Evolutionary conservation across 2,797 vertebrate genomes (phyloP).

Genomic region (Gouania willdenowi): DNA sequence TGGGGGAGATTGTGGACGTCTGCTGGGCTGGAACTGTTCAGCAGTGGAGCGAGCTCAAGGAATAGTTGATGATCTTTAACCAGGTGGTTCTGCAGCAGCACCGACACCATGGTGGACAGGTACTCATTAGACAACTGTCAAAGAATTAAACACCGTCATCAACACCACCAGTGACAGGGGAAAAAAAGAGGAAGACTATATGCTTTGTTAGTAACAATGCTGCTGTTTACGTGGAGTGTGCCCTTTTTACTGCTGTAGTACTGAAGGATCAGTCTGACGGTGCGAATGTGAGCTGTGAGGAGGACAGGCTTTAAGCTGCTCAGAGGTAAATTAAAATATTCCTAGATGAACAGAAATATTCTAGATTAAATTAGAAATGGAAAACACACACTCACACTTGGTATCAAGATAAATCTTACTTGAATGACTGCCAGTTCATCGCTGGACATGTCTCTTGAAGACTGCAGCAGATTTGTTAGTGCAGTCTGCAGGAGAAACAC

Average conservation of each 20-base stretch:
- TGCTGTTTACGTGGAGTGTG: slow-evolving; percentile 52
- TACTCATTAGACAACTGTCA: slow-evolving; percentile 63
- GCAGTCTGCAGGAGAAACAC: slow-evolving; percentile 53
- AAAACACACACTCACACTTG: background rate
- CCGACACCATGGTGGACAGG: slow-evolving; percentile 68
- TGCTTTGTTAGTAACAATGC: no score
- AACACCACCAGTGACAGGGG: no score
- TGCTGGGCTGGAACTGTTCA: slow-evolving; percentile 46
- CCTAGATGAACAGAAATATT: slow-evolving; percentile 40
- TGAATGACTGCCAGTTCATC: slow-evolving; percentile 60
- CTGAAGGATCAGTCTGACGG: slow-evolving; percentile 67
- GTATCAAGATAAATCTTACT: slow-evolving; percentile 41
- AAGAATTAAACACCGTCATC: slow-evolving; percentile 7
- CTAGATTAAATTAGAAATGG: background rate
- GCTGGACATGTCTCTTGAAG: slow-evolving; percentile 46
- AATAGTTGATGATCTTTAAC: slow-evolving; percentile 59
- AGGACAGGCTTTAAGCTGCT: slow-evolving; percentile 57
- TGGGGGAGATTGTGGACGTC: slow-evolving; percentile 68
- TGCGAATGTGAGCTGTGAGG: slow-evolving; percentile 50
- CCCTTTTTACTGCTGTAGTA: slow-evolving; percentile 64
- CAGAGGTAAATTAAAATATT: slow-evolving; percentile 72
- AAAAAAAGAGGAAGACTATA: no score
- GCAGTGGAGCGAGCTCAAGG: slow-evolving; percentile 59
- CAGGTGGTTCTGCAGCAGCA: slow-evolving; percentile 68
- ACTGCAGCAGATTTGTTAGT: slow-evolving; percentile 71